phyloP scores from a whole-genome alignment of 2,113 vertebrate species.

The Eleginops maclovinus region DNA sequence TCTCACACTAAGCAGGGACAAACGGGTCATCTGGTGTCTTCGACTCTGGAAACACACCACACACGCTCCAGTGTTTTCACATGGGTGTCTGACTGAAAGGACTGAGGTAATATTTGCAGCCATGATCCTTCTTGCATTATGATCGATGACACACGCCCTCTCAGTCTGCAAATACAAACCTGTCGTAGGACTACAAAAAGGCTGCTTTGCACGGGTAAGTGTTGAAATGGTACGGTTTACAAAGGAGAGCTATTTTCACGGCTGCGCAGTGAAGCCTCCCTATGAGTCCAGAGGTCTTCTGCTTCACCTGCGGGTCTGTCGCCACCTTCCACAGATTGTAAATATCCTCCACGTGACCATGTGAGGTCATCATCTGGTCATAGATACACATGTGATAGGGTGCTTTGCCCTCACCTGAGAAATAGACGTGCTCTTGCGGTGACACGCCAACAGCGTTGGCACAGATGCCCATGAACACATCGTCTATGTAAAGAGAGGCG shows the following conservation, averaged over 20 bases:
- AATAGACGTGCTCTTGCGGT: conserved; percentile 90
- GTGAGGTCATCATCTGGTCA: conserved; percentile 96
- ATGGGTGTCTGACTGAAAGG: conserved; percentile 42
- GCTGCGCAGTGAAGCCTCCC: conserved; percentile 89
- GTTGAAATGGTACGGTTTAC: conserved; percentile 81
- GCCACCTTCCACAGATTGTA: conserved; percentile 89
- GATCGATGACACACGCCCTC: background rate
- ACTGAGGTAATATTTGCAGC: conserved; percentile 62
- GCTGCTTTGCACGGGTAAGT: conserved; percentile 93
- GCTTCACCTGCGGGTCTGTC: conserved; percentile 87
- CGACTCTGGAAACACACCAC: conserved; percentile 8
- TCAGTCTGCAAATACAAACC: conserved; percentile 4
- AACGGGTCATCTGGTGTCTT: background rate
- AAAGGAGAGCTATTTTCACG: conserved; percentile 90
- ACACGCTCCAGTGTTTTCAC: conserved; percentile 6
- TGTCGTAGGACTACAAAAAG: conserved; percentile 82
- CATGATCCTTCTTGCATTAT: background rate
- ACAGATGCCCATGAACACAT: conserved; percentile 98
- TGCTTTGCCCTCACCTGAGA: conserved; percentile 93
- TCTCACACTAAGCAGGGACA: conserved; percentile 1
- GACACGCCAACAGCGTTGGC: conserved; percentile 89
- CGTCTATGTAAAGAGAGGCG: conserved; percentile 93
- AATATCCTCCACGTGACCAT: conserved; percentile 91
- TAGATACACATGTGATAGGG: conserved; percentile 94
- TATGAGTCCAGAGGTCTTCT: conserved; percentile 81